phyloP scores from a whole-genome alignment of 1,140 invertebrate genomes.

The Drosophila pachea region DNA sequence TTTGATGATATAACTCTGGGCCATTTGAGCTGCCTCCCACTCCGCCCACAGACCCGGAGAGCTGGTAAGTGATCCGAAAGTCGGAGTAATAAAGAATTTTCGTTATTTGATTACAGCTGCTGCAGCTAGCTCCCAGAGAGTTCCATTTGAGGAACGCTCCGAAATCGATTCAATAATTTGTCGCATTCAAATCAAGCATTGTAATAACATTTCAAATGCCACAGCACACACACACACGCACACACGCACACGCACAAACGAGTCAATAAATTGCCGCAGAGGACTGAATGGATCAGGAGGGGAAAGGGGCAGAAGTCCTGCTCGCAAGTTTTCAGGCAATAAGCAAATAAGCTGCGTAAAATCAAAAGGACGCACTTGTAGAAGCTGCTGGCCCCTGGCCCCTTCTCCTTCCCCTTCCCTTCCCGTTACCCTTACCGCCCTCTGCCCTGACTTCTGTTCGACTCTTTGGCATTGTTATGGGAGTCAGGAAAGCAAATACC shows the following conservation, averaged over 20 bases:
- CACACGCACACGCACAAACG: slow-evolving; percentile 54
- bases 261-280: slow-evolving; percentile 74
- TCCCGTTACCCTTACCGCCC: no score
- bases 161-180: slow-evolving; percentile 53
- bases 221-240: no score
- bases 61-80: not conserved
- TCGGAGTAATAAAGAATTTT: not conserved
- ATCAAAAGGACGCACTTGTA: slow-evolving; percentile 58
- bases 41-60: not conserved
- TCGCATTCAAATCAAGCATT: slow-evolving; percentile 69
- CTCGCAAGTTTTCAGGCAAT: slow-evolving; percentile 61
- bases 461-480: slow-evolving; percentile 26
- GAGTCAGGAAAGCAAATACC: slow-evolving; percentile 54
- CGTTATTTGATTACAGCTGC: slow-evolving; percentile 3
- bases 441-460: slow-evolving; percentile 2
- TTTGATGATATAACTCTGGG: no score
- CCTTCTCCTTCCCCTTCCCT: slow-evolving; percentile 9
- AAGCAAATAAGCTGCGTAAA: slow-evolving; percentile 74
- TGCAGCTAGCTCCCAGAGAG: not conserved
- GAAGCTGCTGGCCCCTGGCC: slow-evolving; percentile 9
- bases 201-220: slow-evolving; percentile 70
- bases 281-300: slow-evolving; percentile 39
- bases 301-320: slow-evolving; percentile 8
- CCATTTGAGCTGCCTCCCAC: no score
- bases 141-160: no score